Conservation (phyloP, 2,113 vertebrate species). For the Bagarius yarrelli region DNA sequence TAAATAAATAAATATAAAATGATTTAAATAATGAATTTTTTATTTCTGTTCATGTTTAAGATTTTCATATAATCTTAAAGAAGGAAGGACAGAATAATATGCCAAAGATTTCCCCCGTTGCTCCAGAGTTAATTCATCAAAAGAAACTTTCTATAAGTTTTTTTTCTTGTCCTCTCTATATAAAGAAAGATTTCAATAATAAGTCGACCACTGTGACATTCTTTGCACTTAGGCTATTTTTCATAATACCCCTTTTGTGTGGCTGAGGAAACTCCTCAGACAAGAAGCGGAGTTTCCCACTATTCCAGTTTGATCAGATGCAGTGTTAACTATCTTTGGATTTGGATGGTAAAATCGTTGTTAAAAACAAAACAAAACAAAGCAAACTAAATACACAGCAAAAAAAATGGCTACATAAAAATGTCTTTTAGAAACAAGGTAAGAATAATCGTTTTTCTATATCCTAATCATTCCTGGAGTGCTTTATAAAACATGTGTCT, state of each 20-base stretch:
- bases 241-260: slow-evolving; percentile 93
- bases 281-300: slow-evolving; percentile 67
- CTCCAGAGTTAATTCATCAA: slow-evolving; percentile 86
- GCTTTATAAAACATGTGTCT: background rate
- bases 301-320: slow-evolving; percentile 54
- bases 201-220: slow-evolving; percentile 97
- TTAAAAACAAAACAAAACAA: slow-evolving; percentile 8
- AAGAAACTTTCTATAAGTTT: slow-evolving; percentile 85
- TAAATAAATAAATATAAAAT: background rate
- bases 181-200: slow-evolving; percentile 73
- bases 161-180: slow-evolving; percentile 58
- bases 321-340: slow-evolving; percentile 47
- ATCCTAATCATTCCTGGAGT: slow-evolving; percentile 27
- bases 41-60: background rate
- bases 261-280: slow-evolving; percentile 83
- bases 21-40: too few relatives aligned
- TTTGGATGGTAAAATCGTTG: background rate
- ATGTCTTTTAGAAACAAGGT: slow-evolving; percentile 49
- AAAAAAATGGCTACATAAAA: background rate
- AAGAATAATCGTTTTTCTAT: slow-evolving; percentile 47
- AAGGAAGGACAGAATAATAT: slow-evolving; percentile 53
- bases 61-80: background rate
- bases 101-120: slow-evolving; percentile 71
- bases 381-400: background rate
- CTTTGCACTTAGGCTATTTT: slow-evolving; percentile 88